Percentiles rank a stretch among this genome's conserved stretches.
phyloP scores from a whole-genome alignment of 2,797 vertebrate genomes.

The Poecilia gillii region DNA sequence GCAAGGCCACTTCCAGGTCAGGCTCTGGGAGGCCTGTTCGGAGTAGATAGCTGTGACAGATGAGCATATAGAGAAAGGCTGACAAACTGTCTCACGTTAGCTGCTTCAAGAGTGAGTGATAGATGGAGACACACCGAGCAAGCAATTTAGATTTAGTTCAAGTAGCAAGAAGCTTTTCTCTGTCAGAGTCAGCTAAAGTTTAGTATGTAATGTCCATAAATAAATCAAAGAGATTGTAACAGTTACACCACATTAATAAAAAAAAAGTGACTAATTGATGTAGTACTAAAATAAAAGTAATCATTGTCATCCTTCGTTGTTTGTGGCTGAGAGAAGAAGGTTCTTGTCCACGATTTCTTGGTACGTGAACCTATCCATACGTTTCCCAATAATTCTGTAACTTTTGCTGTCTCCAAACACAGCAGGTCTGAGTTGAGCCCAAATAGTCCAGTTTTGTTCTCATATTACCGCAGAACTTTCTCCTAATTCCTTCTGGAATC shows the following conservation, averaged over 20 bases:
- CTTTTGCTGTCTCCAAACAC: background rate
- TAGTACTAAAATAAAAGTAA: background rate
- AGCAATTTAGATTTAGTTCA: constrained; percentile 19
- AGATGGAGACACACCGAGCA: constrained; percentile 40
- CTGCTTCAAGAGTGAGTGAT: constrained; percentile 50
- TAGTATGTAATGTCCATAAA: constrained; percentile 11
- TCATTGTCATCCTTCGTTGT: background rate
- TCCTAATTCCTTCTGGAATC: background rate
- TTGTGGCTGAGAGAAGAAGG: background rate
- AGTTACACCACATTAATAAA: background rate
- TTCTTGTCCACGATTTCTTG: background rate
- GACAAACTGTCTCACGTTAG: constrained; percentile 50
- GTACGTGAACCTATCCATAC: background rate
- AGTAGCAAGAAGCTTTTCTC: constrained; percentile 21
- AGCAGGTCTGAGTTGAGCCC: background rate
- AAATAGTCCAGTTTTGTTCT: background rate
- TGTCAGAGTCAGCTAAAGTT: constrained; percentile 11
- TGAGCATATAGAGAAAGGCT: constrained; percentile 54
- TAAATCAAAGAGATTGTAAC: constrained; percentile 16
- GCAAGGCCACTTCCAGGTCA: constrained; percentile 55
- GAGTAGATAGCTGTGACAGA: constrained; percentile 69
- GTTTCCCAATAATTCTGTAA: background rate
- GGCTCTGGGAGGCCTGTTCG: constrained; percentile 45
- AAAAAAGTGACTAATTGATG: background rate
- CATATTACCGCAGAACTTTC: background rate